phyloP scores from a whole-genome alignment of 2,113 vertebrate species.

The Saimiri boliviensis region DNA sequence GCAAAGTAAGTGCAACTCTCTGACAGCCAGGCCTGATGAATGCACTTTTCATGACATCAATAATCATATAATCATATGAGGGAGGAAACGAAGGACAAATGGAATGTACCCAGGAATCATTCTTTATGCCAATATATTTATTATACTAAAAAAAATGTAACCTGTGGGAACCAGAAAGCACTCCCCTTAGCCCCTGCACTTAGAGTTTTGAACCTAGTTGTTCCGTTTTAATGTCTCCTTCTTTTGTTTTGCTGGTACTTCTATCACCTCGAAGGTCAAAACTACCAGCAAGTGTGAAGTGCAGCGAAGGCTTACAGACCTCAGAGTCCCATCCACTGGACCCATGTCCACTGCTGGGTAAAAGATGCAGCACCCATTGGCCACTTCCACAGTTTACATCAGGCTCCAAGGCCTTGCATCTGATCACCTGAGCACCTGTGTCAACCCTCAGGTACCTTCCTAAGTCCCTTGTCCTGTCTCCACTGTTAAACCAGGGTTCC shows the following conservation, averaged over 20 bases:
- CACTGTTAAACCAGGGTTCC: background rate
- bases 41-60: constrained; percentile 75
- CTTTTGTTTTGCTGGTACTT: background rate
- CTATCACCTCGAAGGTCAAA: background rate
- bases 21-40: constrained; percentile 69
- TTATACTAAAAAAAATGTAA: constrained; percentile 43
- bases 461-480: background rate
- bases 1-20: constrained; percentile 68
- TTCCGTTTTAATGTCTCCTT: background rate
- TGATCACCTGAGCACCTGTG: background rate
- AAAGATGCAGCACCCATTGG: no score
- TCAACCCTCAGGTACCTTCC: background rate
- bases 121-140: constrained; percentile 71
- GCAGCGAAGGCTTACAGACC: background rate
- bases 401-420: background rate
- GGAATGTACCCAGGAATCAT: constrained; percentile 70
- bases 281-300: background rate
- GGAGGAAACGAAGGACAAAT: constrained; percentile 76
- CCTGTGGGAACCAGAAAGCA: constrained; percentile 45
- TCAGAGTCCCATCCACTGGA: background rate
- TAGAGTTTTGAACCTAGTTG: background rate
- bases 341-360: background rate
- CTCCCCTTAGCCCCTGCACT: background rate
- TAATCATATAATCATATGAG: constrained; percentile 66
- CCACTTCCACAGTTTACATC: background rate